Evolutionary conservation across 2,797 vertebrate genomes (phyloP), one percentile per base, ranked within the genome.

Genomic region (Sebastes trivittatus): DNA sequence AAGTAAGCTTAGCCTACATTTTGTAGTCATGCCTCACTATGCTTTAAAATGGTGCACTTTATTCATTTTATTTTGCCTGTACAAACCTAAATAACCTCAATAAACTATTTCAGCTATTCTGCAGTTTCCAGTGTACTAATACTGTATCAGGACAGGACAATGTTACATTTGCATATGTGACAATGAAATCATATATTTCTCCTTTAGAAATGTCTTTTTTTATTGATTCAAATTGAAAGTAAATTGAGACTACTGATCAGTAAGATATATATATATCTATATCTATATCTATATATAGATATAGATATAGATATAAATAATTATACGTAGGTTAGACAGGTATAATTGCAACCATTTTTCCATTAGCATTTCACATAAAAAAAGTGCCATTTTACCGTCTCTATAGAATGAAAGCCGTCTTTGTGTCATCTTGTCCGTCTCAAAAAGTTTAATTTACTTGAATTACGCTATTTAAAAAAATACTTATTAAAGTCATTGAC

Each of bases 231-330:
- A 58, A 56, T 5, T 54, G 3, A 59, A 59, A 71, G 22, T 13
- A 59, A 58, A 75, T 25, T 22, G 1, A 42, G 11, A 32, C 10
- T n/a, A 18, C 34, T 36, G 2, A 20, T 30, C 23, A 38, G 6
- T 29, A 9, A 27, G 8, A 5, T 46, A 27, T 1, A 62, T 11
- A 4, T 4, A 11, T 32, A 10, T 29, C 0, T 9, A 32, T 3
- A 30, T 8, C 0, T 32, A 10, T 32, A 10, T 32, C 0, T 34
- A 4, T 0, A 38, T 16, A 7, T 27, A 3, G 0, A 7, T 25
- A 7, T 27, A 3, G 0, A 7, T 25, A 22, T 0, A 62, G 10
- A 42, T 27, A 6, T 36, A 18, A 34, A 4, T 55, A 4, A 55
- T 6, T 23, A 55, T 13, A 55, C 1, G 5, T 55, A 63, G 13